These are phyloP conservation scores for Omphaloscelis lunosa DNA, from an alignment of 2,888 invertebrate genomes.

Conservation along the genomic window DNA sequence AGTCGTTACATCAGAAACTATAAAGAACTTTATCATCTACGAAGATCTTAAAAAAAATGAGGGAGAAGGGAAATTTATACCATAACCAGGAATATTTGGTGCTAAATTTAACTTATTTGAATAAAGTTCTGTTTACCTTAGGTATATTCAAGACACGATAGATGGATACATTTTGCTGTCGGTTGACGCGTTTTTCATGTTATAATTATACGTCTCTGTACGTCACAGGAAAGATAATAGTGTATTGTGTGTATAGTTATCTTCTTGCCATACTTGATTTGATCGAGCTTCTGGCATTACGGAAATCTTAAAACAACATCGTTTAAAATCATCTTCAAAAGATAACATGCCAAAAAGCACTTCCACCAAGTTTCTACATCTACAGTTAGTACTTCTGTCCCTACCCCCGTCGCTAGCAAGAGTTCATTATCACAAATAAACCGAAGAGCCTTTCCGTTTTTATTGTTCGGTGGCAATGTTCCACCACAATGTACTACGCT, in stretches of 20 bases:
- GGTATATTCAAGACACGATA: neutral
- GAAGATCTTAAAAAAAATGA: neutral
- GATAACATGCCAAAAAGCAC: constrained; percentile 33
- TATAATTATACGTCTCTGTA: neutral
- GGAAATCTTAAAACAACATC: neutral
- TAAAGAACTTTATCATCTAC: neutral
- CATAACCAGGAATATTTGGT: neutral
- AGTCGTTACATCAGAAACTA: neutral
- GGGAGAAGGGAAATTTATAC: neutral
- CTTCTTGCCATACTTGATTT: neutral
- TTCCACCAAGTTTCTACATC: constrained; percentile 68
- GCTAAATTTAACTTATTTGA: neutral
- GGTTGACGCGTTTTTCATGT: neutral
- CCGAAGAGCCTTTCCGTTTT: constrained; percentile 83
- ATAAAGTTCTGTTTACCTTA: neutral
- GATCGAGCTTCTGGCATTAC: neutral
- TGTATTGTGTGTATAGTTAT: neutral
- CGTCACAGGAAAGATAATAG: too few relatives aligned
- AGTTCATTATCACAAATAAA: constrained; percentile 88
- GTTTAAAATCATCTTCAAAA: constrained; percentile 23
- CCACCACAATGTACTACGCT: constrained; percentile 72
- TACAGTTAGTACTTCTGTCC: constrained; percentile 61
- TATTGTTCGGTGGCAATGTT: constrained; percentile 75
- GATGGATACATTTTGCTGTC: neutral
- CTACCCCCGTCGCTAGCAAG: constrained; percentile 76